These are phyloP conservation scores for Megaceryle maxima DNA, from an alignment of 2,113 vertebrate species.

Conservation along the genomic window DNA sequence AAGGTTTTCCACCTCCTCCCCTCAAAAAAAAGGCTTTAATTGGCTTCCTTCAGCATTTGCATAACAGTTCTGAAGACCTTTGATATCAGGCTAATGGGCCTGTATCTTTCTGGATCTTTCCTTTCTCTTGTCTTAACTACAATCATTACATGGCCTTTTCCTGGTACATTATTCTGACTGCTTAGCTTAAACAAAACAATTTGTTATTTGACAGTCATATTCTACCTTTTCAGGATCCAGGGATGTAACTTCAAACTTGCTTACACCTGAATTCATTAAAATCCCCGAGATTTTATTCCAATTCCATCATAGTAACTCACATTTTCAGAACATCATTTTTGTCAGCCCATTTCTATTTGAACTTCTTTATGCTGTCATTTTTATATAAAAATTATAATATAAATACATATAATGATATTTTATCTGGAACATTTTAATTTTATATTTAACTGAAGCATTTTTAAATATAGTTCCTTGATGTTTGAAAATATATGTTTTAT, in stretches of 20 bases:
- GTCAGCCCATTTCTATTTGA: not conserved
- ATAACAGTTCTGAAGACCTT: not conserved
- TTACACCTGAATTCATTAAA: not conserved
- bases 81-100: not conserved
- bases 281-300: not conserved
- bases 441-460: not conserved
- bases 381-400: not conserved
- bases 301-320: not conserved
- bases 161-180: not conserved
- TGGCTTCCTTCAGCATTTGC: not conserved
- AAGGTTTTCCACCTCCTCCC: rapidly evolving
- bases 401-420: not conserved
- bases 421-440: not conserved
- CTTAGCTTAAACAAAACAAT: not conserved
- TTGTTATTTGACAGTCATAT: not conserved
- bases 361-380: not conserved
- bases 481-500: not conserved
- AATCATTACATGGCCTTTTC: not conserved
- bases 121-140: not conserved
- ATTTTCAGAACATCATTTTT: not conserved
- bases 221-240: not conserved
- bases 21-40: not conserved
- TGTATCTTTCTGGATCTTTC: not conserved
- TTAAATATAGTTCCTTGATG: not conserved
- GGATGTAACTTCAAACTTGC: not conserved